Base-by-base conservation (phyloP, 2,113 vertebrate genomes). In the Pagrus major region DNA sequence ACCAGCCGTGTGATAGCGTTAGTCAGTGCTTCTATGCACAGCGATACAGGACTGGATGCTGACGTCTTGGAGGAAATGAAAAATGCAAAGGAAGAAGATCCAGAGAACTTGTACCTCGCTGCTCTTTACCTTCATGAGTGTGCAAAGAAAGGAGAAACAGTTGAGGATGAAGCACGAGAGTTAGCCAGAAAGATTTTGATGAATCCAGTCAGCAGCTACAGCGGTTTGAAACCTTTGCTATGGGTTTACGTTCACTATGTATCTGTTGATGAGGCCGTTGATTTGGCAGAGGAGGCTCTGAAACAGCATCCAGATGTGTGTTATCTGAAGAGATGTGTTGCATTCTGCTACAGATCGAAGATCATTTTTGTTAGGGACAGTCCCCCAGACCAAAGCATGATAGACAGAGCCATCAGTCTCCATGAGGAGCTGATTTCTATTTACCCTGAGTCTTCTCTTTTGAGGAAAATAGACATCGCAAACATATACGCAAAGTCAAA, bases 101-200 rank as follows among this genome's bases (percentile, higher is more conserved):
- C 85, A 39, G 76, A 85, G 14, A 86, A 89, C 70, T 15, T 84
- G 55, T 86, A 79, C 52, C 66, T 91, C 0, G 82, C 86, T 23
- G 54, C 5, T 7, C 0, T 21, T 0, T 71, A 83, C 63, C 83
- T 91, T 1, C 2, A 41, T n/a, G n/a, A n/a, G n/a, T n/a, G n/a
- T n/a, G 0, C 31, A 47, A 67, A 39, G 47, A 61, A 6, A 9
- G 1, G n/a, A n/a, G n/a, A n/a, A n/a, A n/a, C n/a, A 1, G 15
- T 81, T 6, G 2, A 47, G 46, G 39, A 83, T 10, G 79, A 85
- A 39, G 82, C 64, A 0, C 35, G 61, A 0, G 58, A 79, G 46
- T 33, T 90, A 33, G 79, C 55, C 0, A 7, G 10, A 5, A 51
- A 44, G 47, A 41, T 90, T 58, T 25, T 88, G 42, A 37, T 12